Evolutionary conservation across 2,113 vertebrate genomes (phyloP), one percentile per base, ranked within the genome.

Genomic region (Cheirogaleus medius): DNA sequence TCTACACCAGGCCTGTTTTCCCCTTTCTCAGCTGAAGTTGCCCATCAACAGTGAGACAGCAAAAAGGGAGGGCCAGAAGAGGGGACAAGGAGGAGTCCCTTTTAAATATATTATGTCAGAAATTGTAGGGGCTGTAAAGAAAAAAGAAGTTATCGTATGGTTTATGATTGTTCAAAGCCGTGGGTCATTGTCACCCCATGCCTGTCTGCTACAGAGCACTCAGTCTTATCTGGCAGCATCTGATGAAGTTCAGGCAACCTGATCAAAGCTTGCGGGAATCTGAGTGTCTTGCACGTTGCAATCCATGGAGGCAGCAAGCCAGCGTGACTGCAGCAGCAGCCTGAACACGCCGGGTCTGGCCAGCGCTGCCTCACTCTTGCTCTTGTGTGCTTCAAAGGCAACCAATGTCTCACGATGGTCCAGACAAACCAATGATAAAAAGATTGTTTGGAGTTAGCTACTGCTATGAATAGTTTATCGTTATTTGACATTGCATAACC

Each of bases 321-420:
- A 87, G 47, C 11, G 0, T n/a, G 92, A 85, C 39, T n/a, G 12
- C 6, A 23, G 27, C 8, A 56, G 89, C 49, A 25, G 42, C 49
- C 23, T 29, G n/a, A n/a, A 71, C 85, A 32, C 87, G 42, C 27
- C 66, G 32, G 15, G n/a, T 21, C 73, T 44, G 21, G 34, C 60
- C 29, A 39, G 20, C 49, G 60, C 77, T 56, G 27, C 69, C 85
- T 39, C 23, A 73, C 47, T 58, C 29, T 83, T 78, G 37, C 54
- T 87, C 49, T 39, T 89, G 29, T 69, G 91, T 71, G 76, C 52
- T 58, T 84, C 82, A 74, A 54, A 95, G 94, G 71, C 39, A 88
- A 81, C 39, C 13, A 58, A 9, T 66, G 34, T 42, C 78, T 58
- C 37, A 3, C n/a, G 32, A 54, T 32, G 42, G 7, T 12, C 47